A percentile compares a stretch with the other conserved stretches of the same genome.
Conservation (phyloP, 2,888 invertebrate genomes). For the Germaria angustata region DNA sequence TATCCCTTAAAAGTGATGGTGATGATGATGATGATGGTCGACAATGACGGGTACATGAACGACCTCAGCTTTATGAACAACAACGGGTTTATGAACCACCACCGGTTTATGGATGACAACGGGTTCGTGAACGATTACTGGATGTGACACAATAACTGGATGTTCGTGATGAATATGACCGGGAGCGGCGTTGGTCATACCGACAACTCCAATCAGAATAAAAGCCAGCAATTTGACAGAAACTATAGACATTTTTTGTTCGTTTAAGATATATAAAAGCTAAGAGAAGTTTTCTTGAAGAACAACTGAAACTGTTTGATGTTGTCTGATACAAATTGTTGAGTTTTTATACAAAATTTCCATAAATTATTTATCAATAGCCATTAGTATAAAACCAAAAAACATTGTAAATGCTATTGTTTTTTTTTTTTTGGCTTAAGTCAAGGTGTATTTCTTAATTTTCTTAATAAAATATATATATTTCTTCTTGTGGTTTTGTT, state of each 20-base stretch:
- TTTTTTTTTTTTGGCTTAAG: not conserved
- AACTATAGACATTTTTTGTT: conserved; percentile 39
- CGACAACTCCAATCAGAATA: conserved; percentile 29
- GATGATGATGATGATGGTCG: conserved; percentile 52
- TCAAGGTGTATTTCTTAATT: not conserved
- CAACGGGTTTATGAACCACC: conserved; percentile 45
- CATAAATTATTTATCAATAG: not conserved
- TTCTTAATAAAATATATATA: not conserved
- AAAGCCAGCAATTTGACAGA: conserved; percentile 43
- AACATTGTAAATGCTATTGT: conserved; percentile 4
- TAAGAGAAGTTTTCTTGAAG: not conserved
- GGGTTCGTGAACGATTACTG: conserved; percentile 59
- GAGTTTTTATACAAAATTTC: conserved; percentile 55
- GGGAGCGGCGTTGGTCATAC: conserved; percentile 56
- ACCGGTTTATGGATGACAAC: conserved; percentile 60
- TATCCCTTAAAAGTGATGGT: conserved; percentile 39
- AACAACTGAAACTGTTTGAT: conserved; percentile 32
- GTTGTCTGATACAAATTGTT: not conserved
- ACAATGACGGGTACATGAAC: conserved; percentile 49
- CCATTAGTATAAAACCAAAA: not conserved
- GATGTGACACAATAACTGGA: conserved; percentile 56
- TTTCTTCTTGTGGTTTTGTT: conserved; percentile 40
- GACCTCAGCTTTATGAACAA: conserved; percentile 51
- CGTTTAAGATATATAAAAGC: not conserved
- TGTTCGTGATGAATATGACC: conserved; percentile 62